A percentile compares a stretch with the other conserved stretches of the same genome.
These are phyloP conservation scores for Rachycentron canadum DNA, from an alignment of 2,797 vertebrate species.

Conservation along the genomic window DNA sequence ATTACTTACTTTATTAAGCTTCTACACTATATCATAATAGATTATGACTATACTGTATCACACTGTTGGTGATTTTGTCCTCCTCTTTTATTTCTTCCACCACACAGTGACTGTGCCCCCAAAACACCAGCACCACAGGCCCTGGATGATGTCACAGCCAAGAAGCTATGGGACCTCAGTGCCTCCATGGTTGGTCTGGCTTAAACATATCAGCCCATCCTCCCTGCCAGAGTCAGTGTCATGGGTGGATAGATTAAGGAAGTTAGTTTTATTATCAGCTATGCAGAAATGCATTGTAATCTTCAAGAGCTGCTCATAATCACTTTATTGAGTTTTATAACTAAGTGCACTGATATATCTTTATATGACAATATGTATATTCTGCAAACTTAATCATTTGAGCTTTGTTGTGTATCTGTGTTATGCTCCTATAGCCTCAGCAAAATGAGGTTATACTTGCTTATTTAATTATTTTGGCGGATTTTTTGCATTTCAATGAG, in stretches of 20 bases:
- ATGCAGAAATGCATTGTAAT: not conserved
- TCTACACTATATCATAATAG: not conserved
- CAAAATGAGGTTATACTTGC: not conserved
- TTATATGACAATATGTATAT: constrained; percentile 5
- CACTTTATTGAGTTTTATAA: not conserved
- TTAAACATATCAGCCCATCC: constrained; percentile 44
- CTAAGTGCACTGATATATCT: not conserved
- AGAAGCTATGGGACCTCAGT: constrained; percentile 85
- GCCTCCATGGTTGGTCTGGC: constrained; percentile 81
- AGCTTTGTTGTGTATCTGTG: not conserved
- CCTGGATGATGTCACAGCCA: constrained; percentile 76
- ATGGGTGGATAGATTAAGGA: not conserved
- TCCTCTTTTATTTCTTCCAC: constrained; percentile 1
- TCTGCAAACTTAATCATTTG: not conserved
- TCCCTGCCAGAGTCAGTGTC: not conserved
- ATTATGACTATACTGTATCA: not conserved
- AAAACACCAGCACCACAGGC: constrained; percentile 78
- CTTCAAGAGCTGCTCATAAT: too few species aligned
- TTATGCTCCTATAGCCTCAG: not conserved
- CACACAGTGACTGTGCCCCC: constrained; percentile 79
- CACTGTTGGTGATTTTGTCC: not conserved
- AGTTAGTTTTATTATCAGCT: not conserved
- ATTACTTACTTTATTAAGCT: not conserved
- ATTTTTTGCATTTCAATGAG: constrained; percentile 1
- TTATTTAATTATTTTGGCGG: not conserved